Evolutionary conservation across 2,797 vertebrate species (phyloP).

Genomic region (Brachyrhaphis roseni): DNA sequence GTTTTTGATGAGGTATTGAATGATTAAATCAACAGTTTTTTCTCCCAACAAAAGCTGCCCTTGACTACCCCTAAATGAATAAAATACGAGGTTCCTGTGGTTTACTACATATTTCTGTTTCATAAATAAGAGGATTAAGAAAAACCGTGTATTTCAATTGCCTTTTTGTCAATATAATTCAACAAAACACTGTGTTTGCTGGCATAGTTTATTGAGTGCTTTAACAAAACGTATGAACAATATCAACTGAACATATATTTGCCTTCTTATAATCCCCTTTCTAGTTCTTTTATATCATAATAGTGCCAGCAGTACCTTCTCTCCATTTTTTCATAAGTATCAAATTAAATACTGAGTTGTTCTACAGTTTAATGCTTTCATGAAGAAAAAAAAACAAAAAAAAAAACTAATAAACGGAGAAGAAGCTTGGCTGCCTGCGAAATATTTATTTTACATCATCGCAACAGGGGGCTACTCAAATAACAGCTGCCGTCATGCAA

Average conservation of each 20-base stretch:
- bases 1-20: not conserved
- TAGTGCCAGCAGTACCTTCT: not conserved
- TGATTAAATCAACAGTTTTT: not conserved
- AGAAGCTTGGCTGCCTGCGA: not conserved
- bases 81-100: not conserved
- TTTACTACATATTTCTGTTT: not conserved
- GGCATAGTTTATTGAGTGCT: not conserved
- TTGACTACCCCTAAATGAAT: not conserved
- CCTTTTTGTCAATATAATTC: not conserved
- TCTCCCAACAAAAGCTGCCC: not conserved
- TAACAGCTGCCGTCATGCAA: slow-evolving; percentile 13
- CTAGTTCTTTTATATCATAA: not conserved
- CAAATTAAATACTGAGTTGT: not conserved
- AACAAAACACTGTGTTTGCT: not conserved
- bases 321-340: not conserved
- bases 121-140: not conserved
- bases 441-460: not conserved
- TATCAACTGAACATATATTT: not conserved
- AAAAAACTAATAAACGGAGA: not conserved
- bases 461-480: slow-evolving; percentile 10
- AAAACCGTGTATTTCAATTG: not conserved
- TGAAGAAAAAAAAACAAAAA: too few relatives aligned
- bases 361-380: not conserved
- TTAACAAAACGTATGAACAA: not conserved
- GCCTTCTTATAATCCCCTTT: not conserved